Conservation (phyloP, 2,113 vertebrate genomes). For the Trogon surrucura region DNA sequence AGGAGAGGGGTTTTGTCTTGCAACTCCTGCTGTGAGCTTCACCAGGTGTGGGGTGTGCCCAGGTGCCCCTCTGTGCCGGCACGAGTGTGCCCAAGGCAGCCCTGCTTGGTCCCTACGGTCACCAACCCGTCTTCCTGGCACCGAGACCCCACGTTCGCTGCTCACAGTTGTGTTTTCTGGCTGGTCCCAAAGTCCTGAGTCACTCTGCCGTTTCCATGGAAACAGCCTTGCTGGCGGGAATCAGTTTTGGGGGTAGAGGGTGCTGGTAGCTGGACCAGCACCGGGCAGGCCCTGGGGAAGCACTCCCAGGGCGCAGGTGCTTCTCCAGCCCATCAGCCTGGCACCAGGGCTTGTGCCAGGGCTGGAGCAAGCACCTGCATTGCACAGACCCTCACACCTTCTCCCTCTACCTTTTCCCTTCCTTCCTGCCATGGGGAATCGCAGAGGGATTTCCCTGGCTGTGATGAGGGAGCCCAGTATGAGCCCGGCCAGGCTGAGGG, state of each 20-base stretch:
- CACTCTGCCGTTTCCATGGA: conserved; percentile 83
- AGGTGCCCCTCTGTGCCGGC: fast-evolving
- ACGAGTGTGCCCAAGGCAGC: fast-evolving
- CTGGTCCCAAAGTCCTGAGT: conserved; percentile 83
- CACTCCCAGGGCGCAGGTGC: fast-evolving
- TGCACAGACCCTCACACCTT: not conserved
- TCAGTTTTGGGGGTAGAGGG: conserved; percentile 54
- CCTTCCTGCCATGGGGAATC: not conserved
- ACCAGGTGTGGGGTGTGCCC: fast-evolving
- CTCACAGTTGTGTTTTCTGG: conserved; percentile 77
- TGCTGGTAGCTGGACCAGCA: conserved; percentile 49
- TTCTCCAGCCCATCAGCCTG: not conserved
- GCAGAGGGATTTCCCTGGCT: not conserved
- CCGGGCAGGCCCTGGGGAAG: not conserved
- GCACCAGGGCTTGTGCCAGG: not conserved
- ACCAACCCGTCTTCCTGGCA: not conserved
- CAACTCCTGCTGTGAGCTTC: fast-evolving
- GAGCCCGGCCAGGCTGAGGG: not conserved
- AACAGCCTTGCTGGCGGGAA: conserved; percentile 78
- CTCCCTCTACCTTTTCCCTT: not conserved
- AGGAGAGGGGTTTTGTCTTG: not conserved
- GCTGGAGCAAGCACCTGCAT: not conserved
- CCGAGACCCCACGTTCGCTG: conserved; percentile 25
- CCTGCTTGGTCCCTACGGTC: fast-evolving
- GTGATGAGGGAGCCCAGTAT: not conserved